Base-by-base conservation (phyloP, 2,797 vertebrate genomes). In the Acropternis orthonyx region DNA sequence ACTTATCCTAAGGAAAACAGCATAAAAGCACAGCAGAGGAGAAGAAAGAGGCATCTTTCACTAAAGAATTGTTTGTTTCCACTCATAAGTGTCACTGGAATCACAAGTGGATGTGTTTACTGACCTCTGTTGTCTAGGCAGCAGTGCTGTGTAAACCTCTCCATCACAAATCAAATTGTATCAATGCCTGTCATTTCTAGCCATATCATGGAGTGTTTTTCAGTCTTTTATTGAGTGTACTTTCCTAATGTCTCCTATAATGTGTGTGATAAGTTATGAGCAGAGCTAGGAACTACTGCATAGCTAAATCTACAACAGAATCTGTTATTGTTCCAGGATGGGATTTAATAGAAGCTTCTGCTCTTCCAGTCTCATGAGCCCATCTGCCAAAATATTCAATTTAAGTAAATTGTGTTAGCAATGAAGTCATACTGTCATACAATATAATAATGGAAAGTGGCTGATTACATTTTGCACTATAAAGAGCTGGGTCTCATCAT, bases 321-420 rank as follows among this genome's bases (percentile, higher is more conserved):
- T 28, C 24, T 80, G 6, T 63, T 94, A 56, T n/a, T 85, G 61
- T 89, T 92, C 74, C 68, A 67, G n/a, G 69, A 69, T 80, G 30
- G 75, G 84, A 88, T 92, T 91, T 88, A 92, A 78, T 26, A 94
- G 46, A 89, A 89, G 34, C 74, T 96, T 96, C 44, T 59, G 36
- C 22, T 55, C 52, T 65, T 75, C 51, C 73, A 52, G 37, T 73
- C 66, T 76, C 54, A 58, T 76, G 58, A 15, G 46, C 24, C 51
- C 54, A 72, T 78, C 84, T 92, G 79, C 87, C 79, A 92, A 94
- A 93, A 92, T 59, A 19, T 41, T 88, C 67, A 68, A 62, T 82
- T 78, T 86, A 90, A 92, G 72, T 77, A 89, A 93, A 88, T 77
- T 86, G 44, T 22, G 4, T 84, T 92, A 91, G 51, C 85, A 96